phyloP scores from a whole-genome alignment of 2,888 invertebrate species.

The Bombylius major region DNA sequence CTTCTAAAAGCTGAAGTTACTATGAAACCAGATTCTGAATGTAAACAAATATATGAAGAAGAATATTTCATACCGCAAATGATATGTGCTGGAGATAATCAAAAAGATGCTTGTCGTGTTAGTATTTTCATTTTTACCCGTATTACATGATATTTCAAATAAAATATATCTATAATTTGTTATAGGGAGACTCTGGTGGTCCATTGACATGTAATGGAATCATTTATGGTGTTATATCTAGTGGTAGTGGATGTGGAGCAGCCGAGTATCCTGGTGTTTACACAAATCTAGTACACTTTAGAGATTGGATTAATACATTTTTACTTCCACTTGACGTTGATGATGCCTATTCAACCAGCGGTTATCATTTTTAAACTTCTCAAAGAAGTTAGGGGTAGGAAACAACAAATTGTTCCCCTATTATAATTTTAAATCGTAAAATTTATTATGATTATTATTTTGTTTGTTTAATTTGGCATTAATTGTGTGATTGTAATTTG shows the following conservation, averaged over 20 bases:
- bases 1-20: not conserved
- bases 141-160: not conserved
- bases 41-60: not conserved
- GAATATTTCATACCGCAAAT: not conserved
- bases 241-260: not conserved
- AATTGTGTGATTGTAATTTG: too few species aligned
- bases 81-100: not conserved
- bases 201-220: not conserved
- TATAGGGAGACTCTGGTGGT: not conserved
- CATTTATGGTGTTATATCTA: not conserved
- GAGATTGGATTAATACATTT: not conserved
- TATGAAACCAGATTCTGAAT: not conserved
- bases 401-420: too few species aligned
- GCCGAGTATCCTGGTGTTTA: not conserved
- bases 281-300: not conserved
- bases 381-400: too few species aligned
- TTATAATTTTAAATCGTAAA: too few species aligned
- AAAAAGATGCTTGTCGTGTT: not conserved
- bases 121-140: too few species aligned
- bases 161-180: not conserved
- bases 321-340: too few species aligned
- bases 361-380: too few species aligned
- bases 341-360: too few species aligned
- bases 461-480: too few species aligned
- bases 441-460: too few species aligned